These are phyloP conservation scores for Ceratina japonica DNA, from an alignment of 1,140 invertebrate species.

Conservation along the genomic window DNA sequence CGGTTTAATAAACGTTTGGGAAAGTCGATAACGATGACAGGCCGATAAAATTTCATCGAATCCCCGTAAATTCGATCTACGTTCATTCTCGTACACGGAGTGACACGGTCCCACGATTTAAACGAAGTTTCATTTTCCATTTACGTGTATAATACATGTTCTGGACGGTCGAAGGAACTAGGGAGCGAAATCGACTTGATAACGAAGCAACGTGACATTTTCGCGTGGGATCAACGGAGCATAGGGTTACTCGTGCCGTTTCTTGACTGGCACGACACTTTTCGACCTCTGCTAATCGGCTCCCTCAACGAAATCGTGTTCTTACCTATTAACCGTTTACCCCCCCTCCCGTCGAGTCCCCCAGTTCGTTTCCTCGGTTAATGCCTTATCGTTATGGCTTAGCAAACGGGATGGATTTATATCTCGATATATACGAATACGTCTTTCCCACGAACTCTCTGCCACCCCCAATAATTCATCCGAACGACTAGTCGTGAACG, in stretches of 20 bases:
- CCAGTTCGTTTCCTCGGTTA: slow-evolving; percentile 29
- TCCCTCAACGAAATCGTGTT: slow-evolving; percentile 45
- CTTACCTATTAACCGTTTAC: slow-evolving; percentile 38
- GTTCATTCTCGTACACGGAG: neutral
- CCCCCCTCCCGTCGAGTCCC: slow-evolving; percentile 30
- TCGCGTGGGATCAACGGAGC: slow-evolving; percentile 46
- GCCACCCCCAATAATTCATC: neutral
- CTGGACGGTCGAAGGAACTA: neutral
- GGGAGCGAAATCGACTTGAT: neutral
- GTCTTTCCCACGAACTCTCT: slow-evolving; percentile 4
- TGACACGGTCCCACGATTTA: neutral
- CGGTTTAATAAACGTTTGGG: slow-evolving; percentile 1
- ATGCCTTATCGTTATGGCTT: slow-evolving; percentile 33
- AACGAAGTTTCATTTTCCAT: neutral
- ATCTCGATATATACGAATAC: neutral
- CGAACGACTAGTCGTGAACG: neutral
- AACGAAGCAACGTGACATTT: slow-evolving; percentile 46
- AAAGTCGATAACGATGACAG: neutral
- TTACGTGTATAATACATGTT: neutral
- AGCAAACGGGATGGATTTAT: slow-evolving; percentile 30
- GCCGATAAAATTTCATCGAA: neutral
- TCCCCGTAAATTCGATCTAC: neutral
- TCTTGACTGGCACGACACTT: slow-evolving; percentile 54
- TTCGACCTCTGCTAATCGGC: slow-evolving; percentile 37
- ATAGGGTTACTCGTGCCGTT: slow-evolving; percentile 47